Conservation (phyloP, 92 coral and sea anemone species). For the Parazoanthus swiftii region DNA sequence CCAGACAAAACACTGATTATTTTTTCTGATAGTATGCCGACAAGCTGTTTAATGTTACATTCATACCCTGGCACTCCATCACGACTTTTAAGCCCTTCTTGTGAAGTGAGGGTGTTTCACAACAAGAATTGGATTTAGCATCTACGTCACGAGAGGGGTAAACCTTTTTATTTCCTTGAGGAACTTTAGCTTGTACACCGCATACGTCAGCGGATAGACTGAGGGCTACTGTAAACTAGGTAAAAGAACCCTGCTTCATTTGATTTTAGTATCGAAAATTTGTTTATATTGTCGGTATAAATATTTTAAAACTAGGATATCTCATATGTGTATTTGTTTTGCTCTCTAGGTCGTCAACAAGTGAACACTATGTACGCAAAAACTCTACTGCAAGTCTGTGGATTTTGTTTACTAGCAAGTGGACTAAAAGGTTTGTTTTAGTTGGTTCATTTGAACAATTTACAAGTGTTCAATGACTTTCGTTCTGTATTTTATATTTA, state of each 20-base stretch:
- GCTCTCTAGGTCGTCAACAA: background rate
- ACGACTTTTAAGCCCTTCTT: background rate
- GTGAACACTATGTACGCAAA: background rate
- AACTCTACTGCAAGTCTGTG: background rate
- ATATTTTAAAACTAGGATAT: background rate
- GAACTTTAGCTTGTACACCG: background rate
- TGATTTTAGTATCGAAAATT: background rate
- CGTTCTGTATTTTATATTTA: background rate
- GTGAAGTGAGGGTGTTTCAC: background rate
- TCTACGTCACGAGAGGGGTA: constrained; percentile 1
- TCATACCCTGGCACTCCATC: background rate
- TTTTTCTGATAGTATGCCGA: background rate
- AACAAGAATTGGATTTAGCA: background rate
- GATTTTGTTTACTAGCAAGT: background rate
- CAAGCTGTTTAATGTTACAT: background rate
- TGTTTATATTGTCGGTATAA: background rate
- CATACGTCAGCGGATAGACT: background rate
- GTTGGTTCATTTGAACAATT: too few relatives aligned
- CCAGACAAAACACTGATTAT: background rate
- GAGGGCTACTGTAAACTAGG: background rate
- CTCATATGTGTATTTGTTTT: constrained; percentile 10
- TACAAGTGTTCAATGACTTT: background rate
- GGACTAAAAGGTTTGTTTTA: background rate
- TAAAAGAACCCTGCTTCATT: background rate
- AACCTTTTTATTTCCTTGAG: background rate